These are phyloP conservation scores for Podilymbus podiceps DNA, from an alignment of 2,113 vertebrate genomes.

Conservation along the genomic window DNA sequence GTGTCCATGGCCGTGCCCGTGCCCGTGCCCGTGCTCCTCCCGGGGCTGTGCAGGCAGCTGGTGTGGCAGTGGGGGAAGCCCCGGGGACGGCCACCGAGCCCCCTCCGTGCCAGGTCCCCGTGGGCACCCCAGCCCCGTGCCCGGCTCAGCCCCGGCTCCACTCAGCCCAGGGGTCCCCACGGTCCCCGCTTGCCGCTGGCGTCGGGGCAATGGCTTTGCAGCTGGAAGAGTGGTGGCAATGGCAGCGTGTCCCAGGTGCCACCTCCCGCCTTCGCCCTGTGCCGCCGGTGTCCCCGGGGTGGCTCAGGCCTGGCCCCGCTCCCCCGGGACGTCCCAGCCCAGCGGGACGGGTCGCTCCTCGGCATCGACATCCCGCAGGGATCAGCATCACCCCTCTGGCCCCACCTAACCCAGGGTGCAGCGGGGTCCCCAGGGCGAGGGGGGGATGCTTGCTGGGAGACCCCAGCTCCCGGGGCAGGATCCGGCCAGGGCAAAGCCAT, in stretches of 20 bases:
- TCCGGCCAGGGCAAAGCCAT: background rate
- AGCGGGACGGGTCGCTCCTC: background rate
- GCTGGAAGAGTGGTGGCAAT: background rate
- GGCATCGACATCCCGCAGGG: rapidly evolving
- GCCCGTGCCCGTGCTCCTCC: background rate
- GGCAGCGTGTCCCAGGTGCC: background rate
- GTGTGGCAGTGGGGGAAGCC: background rate
- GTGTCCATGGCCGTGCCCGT: background rate
- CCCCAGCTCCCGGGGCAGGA: background rate
- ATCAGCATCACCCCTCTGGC: background rate
- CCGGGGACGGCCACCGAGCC: background rate
- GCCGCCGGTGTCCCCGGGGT: background rate
- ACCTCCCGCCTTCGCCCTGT: background rate
- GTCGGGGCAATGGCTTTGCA: background rate
- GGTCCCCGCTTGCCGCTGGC: background rate
- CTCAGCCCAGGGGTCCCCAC: background rate
- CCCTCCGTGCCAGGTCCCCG: background rate
- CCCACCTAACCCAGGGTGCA: rapidly evolving
- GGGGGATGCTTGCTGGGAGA: background rate
- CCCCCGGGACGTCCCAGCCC: background rate
- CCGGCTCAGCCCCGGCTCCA: background rate
- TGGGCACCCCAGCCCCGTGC: background rate
- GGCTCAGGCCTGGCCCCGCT: background rate
- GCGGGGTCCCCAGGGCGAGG: rapidly evolving
- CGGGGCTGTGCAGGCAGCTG: background rate